Base-by-base conservation (phyloP, 2,797 vertebrate species). In the Streptopelia turtur region DNA sequence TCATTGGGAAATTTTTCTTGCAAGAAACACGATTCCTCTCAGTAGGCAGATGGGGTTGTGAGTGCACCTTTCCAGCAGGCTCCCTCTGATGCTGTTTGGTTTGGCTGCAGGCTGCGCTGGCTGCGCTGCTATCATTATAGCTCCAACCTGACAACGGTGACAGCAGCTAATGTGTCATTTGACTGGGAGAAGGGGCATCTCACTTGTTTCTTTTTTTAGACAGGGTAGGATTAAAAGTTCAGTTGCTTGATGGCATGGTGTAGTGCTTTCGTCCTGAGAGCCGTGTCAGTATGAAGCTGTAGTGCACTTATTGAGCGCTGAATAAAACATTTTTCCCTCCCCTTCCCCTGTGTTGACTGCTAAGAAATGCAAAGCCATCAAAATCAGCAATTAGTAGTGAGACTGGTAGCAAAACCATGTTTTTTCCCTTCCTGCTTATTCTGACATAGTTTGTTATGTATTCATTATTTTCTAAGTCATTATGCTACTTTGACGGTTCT, bases 281-380 rank as follows among this genome's bases (percentile, higher is more conserved):
- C 35, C 5, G 0, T 33, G 53, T 31, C 76, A 74, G 31, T 37
- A 11, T 0, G 2, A 80, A 82, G 56, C 41, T 77, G 45, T 57
- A 31, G 30, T 50, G 71, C 25, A 6, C 86, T 91, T 81, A 75
- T 0, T 43, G 70, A 72, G 70, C 50, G 14, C 75, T 76, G 93
- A 95, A 95, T 93, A 91, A 90, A 96, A 90, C 77, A 91, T 90
- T 81, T 81, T 43, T 4, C 50, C 35, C 21, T 89, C 22, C 43
- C 65, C 37, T 71, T 83, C 60, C 45, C 2, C 14, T 57, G 39
- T 53, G n/a, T 68, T 85, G 47, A 45, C 1, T 0, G 9, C 16
- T 80, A 75, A 80, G 79, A 59, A 84, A 39, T 5, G 4, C 70
- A 82, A 92, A 91, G 61, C 79, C 83, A 93, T 65, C 65, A 81